Evolutionary conservation across 2,888 invertebrate genomes (phyloP).

Genomic region (Cactoblastis cactorum): DNA sequence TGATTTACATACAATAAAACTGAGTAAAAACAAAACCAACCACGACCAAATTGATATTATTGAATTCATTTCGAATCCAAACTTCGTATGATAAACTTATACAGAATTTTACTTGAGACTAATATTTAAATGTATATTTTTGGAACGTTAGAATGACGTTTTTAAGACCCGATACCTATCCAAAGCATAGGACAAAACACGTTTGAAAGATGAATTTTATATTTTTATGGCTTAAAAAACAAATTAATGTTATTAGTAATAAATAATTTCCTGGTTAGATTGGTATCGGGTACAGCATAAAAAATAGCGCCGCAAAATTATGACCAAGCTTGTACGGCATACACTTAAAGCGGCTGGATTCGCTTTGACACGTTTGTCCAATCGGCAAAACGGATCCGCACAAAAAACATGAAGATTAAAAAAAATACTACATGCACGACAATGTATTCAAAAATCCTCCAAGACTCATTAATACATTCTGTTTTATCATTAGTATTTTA

Average conservation of each 20-base stretch:
- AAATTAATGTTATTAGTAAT: background rate
- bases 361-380: conserved; percentile 34
- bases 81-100: too few species aligned
- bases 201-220: too few species aligned
- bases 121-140: too few species aligned
- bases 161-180: too few species aligned
- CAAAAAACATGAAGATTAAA: conserved; percentile 58
- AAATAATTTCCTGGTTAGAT: background rate
- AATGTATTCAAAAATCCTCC: conserved; percentile 64
- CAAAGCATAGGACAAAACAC: too few species aligned
- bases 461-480: conserved; percentile 45
- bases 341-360: conserved; percentile 68
- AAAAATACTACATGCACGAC: conserved; percentile 72
- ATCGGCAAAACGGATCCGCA: conserved; percentile 48
- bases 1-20: too few species aligned
- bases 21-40: too few species aligned
- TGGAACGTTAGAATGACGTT: too few species aligned
- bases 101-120: too few species aligned
- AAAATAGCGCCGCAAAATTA: conserved; percentile 39
- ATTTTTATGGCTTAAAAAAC: too few species aligned
- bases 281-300: background rate
- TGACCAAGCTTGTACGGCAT: conserved; percentile 64
- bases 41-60: too few species aligned
- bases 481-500: conserved; percentile 26
- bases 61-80: too few species aligned